Evolutionary conservation across 2,797 vertebrate species (phyloP), one percentile per base, ranked within the genome.

Genomic region (Acrossocheilus wenchowensis): DNA sequence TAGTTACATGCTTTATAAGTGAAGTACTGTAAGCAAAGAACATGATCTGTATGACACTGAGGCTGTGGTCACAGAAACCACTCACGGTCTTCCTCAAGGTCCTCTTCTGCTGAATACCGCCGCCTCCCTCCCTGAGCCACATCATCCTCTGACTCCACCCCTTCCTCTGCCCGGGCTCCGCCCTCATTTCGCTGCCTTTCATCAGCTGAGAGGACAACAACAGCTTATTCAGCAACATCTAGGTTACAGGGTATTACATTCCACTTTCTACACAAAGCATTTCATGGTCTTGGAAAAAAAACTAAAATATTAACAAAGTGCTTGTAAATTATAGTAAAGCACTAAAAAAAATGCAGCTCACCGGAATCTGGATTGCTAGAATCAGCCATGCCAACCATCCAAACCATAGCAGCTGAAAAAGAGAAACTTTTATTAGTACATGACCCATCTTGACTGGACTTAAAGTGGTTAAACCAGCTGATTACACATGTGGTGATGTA

Each of bases 311-410:
- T 57, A 62, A n/a, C 5, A 75, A 60, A 45, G 41, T 75, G 14
- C 26, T 80, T 26, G 48, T 64, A 69, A 71, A 39, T 12, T 19
- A 19, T 21, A 54, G 12, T 41, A 57, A 62, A 57, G 6, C 26
- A 14, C 11, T 41, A 52, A n/a, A 60, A 60, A 45, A 86, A 34
- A 10, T 19, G 15, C 3, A 48, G 43, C 91, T 73, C 45, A 96
- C 96, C 96, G 92, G 92, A 85, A 84, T 90, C 88, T 75, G 92
- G 91, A 89, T 92, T 92, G 8, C 88, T 86, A 85, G 11, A 64
- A 88, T 90, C 91, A 89, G 97, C 97, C 98, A 99, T 99, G 83
- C 96, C 96, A 87, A 98, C 97, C 5, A 97, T 96, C 98, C 98
- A 99, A 73, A 98, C 93, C 98, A 99, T 99, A 90, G 98, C 97